Conservation (phyloP, 2,888 invertebrate genomes). For the Boloria selene region DNA sequence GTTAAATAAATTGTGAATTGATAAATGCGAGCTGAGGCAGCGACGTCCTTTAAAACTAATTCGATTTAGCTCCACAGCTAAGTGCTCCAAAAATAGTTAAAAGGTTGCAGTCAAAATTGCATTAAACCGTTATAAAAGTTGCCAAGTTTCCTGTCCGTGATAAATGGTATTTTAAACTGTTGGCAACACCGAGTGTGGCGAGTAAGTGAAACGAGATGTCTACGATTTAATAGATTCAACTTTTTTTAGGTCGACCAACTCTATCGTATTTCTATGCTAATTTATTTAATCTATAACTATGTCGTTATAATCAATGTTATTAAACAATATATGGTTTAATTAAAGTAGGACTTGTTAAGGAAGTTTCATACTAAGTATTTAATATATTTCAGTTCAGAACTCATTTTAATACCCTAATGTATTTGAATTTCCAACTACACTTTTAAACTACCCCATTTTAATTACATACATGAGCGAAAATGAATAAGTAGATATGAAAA, state of each 20-base stretch:
- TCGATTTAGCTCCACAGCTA: slow-evolving; percentile 54
- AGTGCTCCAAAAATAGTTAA: slow-evolving; percentile 59
- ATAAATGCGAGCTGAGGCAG: slow-evolving; percentile 23
- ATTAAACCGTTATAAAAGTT: slow-evolving; percentile 65
- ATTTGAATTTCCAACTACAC: slow-evolving; percentile 32
- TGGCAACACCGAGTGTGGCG: slow-evolving; percentile 58
- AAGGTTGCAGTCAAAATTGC: slow-evolving; percentile 67
- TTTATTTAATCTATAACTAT: neutral
- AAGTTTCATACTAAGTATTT: slow-evolving; percentile 16
- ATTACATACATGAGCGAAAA: slow-evolving; percentile 36
- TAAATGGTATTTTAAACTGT: slow-evolving; percentile 75
- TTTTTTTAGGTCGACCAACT: slow-evolving; percentile 6
- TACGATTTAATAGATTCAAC: slow-evolving; percentile 36
- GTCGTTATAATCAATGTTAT: neutral
- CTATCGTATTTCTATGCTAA: neutral
- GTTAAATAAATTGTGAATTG: slow-evolving; percentile 26
- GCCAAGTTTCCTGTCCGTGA: slow-evolving; percentile 60
- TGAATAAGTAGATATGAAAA: slow-evolving; percentile 37
- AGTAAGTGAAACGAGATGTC: slow-evolving; percentile 46
- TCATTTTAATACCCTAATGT: slow-evolving; percentile 34
- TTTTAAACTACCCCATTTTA: slow-evolving; percentile 32
- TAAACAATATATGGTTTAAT: neutral
- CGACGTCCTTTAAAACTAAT: slow-evolving; percentile 48
- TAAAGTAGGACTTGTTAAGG: neutral
- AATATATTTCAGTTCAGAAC: slow-evolving; percentile 4